Evolutionary conservation across 2,888 invertebrate genomes (phyloP), one percentile per base, ranked within the genome.

Genomic region (Criorhina ranunculi): DNA sequence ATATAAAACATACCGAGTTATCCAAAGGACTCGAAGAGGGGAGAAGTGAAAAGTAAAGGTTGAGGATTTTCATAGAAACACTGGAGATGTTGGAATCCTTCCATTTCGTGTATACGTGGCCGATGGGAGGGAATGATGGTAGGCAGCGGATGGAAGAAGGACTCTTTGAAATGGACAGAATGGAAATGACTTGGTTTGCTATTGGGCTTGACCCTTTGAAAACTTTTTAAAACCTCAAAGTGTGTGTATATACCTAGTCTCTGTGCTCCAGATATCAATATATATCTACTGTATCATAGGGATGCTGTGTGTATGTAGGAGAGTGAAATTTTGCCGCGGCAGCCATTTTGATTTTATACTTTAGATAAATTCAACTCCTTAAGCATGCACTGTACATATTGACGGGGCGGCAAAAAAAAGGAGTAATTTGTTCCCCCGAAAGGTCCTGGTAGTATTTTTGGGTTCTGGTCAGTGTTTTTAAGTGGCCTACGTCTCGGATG

Each of bases 321-420:
- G 77, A 80, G 60, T 69, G 40, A 77, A 75, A 82, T 70, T 51
- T 79, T 83, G 73, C 79, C 88, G 88, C 88, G 88, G 86, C 88
- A 86, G 88, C 88, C 88, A 88, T 88, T 88, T 88, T 88, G 88
- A 87, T 87, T 88, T 88, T 78, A 76, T 86, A 86, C 82, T 87
- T 82, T 75, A 81, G 86, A 86, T 76, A 83, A 83, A 86, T 75
- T 83, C 60, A 70, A 62, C 77, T 78, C 70, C 77, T 70, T 78
- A 55, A 79, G 73, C 79, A 55, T 55, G 64, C 73, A 73, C 57
- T 69, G 64, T 78, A 60, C 53, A 72, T 66, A 69, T 64, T 59
- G 64, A 64, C 31, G 51, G 55, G n/a, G 19, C 12, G 69, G 37
- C 5, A 33, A 46, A 19, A 72, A n/a, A 40, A 80, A 24, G 5